A percentile compares a stretch with the other conserved stretches of the same genome.
Evolutionary conservation across 2,888 invertebrate species (phyloP).

Genomic region (Julus scanicus): DNA sequence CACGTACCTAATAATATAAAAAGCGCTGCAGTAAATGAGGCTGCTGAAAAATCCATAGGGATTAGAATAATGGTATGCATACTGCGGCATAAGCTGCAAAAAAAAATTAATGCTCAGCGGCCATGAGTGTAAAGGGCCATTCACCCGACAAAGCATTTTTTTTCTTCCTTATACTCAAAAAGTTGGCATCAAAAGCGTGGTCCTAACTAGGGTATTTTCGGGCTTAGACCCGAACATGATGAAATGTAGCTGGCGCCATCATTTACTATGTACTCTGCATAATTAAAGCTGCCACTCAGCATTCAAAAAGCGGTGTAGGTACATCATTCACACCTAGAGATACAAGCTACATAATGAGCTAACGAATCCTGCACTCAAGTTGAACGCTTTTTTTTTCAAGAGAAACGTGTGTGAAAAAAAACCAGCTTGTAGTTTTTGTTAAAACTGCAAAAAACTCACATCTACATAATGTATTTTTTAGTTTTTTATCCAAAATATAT

Average conservation of each 20-base stretch:
- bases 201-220: conserved; percentile 9
- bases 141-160: not conserved
- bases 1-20: conserved; percentile 7
- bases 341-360: not conserved
- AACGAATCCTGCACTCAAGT: not conserved
- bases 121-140: not conserved
- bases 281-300: conserved; percentile 39
- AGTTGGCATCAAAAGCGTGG: not conserved
- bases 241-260: not conserved
- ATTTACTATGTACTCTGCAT: not conserved
- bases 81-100: not conserved
- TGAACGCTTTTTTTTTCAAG: too few relatives aligned
- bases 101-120: conserved; percentile 17
- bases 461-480: too few relatives aligned
- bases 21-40: conserved; percentile 16
- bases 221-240: conserved; percentile 7
- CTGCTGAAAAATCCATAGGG: conserved; percentile 17
- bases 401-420: too few relatives aligned
- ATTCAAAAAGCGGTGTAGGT: not conserved
- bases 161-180: not conserved
- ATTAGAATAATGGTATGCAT: conserved; percentile 16
- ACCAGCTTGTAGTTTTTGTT: too few relatives aligned
- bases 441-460: too few relatives aligned
- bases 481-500: too few relatives aligned
- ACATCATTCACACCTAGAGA: not conserved